Base-by-base conservation (phyloP, 2,888 invertebrate species). In the Rhamphomyia laevipes region DNA sequence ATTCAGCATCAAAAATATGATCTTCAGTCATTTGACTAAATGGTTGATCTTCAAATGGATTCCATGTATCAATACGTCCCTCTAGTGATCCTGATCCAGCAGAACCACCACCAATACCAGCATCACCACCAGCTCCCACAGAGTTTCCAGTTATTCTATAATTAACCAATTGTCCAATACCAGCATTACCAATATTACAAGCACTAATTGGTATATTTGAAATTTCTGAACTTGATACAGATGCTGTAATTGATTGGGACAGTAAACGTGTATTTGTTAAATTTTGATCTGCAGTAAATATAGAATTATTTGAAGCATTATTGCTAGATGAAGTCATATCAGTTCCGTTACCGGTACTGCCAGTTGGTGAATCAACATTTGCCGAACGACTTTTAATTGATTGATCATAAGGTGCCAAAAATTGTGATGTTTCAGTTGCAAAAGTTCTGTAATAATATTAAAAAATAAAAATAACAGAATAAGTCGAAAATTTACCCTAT, bases 1-100 rank as follows among this genome's bases (percentile, higher is more conserved):
- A 87, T 68, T 88, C 87, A 38, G 82, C 84, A 49, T 86, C 87
- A 67, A 88, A 87, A 57, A 86, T 79, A 59, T 84, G 81, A 73
- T 88, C 87, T 61, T 87, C 87, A 5, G 82, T 81, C 71, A 85
- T 76, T 61, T 81, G 80, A 63, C 78, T 78, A 64, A 86, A 85
- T 23, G 82, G 82, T 47, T 78, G 75, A 58, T 84, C 84, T 61
- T 84, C 85, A 62, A 89, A 89, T 2, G 89, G 89, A 71, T 89
- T 89, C 88, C 88, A 88, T 56, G 84, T 81, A 61, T 84, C 83
- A 21, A 68, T 62, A 17, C 66, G 64, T 31, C 63, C 63, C n/a
- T 64, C 67, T 48, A 65, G 50, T 4, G 58, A 52, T n/a, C 52
- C 50, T 9, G 47, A 47, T 21, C 43, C 46, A 41, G 43, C 44